Evolutionary conservation across 2,113 vertebrate genomes (phyloP), one percentile per base, ranked within the genome.

Genomic region (Deroptyus accipitrinus): DNA sequence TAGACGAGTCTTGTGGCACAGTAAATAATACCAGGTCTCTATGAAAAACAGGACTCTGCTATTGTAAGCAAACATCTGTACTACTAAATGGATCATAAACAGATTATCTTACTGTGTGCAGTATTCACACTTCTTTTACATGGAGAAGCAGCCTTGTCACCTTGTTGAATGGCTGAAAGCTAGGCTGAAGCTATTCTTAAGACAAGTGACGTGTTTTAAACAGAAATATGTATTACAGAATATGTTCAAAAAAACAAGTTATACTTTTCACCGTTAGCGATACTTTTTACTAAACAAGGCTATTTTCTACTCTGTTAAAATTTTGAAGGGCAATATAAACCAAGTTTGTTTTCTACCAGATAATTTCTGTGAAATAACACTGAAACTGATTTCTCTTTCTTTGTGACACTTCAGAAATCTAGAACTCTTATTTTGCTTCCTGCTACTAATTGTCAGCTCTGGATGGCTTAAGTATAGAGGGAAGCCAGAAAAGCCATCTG

Each of bases 401-500:
- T 81, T 9, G 4, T 42, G 66, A 81, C 69, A 78, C 88, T 94
- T 95, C 37, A 89, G 86, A 94, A 94, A 88, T 83, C 33, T 76
- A 84, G 52, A 94, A 95, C 70, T 85, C 87, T 86, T 95, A 67
- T 92, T 94, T 89, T 95, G 84, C 94, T 97, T 96, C 95, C 86
- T 96, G 86, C 94, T 84, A 84, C 80, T 92, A 92, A 95, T 93
- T 94, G 96, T 92, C 86, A 87, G 86, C 66, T 86, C 96, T 96
- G 91, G 89, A 95, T 87, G 73, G 77, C 89, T 92, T 78, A 91
- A 92, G 81, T 52, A 79, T 39, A 97, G 91, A 94, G 91, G 48
- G 70, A 86, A 96, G 95, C 95, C 96, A 97, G 93, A 91, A 95
- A 97, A 96, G 95, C 96, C 95, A 97, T 96, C 96, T 97, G 96